phyloP scores from a whole-genome alignment of 2,888 invertebrate species.

The Nomada fucata region DNA sequence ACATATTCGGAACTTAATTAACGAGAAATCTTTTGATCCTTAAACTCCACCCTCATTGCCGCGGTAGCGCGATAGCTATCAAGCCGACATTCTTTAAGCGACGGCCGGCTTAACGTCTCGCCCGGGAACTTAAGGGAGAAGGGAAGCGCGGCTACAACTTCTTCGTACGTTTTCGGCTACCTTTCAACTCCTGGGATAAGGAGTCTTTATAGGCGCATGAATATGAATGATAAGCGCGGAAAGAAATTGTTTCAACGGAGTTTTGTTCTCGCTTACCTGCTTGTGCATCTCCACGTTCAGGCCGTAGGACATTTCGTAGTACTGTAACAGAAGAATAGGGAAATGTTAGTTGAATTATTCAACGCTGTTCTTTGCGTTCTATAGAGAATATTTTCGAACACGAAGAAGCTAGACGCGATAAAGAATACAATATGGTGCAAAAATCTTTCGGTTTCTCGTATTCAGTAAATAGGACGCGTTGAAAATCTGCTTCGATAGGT shows the following conservation, averaged over 20 bases:
- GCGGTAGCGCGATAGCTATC: slow-evolving; percentile 52
- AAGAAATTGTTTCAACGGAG: not conserved
- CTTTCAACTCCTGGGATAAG: slow-evolving; percentile 17
- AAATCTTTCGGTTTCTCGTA: too few species aligned
- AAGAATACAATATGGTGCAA: too few species aligned
- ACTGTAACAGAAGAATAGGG: slow-evolving; percentile 87
- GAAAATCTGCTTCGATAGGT: too few species aligned
- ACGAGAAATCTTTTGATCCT: slow-evolving; percentile 60
- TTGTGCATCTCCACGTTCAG: slow-evolving; percentile 98
- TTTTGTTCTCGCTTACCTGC: slow-evolving; percentile 88
- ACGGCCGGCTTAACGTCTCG: slow-evolving; percentile 13
- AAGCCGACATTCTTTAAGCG: slow-evolving; percentile 44
- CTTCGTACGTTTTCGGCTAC: slow-evolving; percentile 11
- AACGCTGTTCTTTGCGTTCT: not conserved
- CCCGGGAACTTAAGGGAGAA: not conserved
- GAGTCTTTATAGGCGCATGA: not conserved
- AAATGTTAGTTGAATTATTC: not conserved
- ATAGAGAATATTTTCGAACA: not conserved
- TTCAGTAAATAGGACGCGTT: too few species aligned
- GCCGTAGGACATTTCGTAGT: slow-evolving; percentile 98
- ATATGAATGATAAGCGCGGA: slow-evolving; percentile 8
- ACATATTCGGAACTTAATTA: slow-evolving; percentile 57
- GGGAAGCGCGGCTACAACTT: not conserved
- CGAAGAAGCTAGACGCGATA: too few species aligned
- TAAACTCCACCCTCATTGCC: slow-evolving; percentile 20